Conservation (phyloP, 1,140 invertebrate species). For the Leptonema lineaticorne region DNA sequence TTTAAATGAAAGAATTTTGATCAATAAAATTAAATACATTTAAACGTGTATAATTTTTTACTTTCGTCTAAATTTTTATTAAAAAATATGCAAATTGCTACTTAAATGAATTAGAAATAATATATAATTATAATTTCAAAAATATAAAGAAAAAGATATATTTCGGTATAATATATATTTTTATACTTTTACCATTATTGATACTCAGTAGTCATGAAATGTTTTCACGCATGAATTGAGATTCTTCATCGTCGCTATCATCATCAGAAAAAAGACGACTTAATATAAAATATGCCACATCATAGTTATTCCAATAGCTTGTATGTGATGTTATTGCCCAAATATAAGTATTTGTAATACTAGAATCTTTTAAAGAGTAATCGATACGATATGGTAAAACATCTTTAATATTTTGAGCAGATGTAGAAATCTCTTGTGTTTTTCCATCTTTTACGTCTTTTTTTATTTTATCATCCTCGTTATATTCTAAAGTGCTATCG, state of each 20-base stretch:
- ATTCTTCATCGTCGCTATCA: neutral
- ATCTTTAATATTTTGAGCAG: conserved; percentile 17
- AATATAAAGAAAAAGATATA: no score
- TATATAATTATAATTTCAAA: no score
- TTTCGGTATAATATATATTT: no score
- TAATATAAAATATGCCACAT: conserved; percentile 70
- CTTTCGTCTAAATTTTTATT: no score
- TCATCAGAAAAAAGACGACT: conserved; percentile 60
- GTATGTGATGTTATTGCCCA: conserved; percentile 70
- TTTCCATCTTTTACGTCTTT: neutral
- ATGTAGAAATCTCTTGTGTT: neutral
- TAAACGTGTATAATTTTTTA: no score
- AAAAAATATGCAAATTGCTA: no score
- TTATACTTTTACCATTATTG: neutral
- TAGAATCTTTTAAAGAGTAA: conserved; percentile 36
- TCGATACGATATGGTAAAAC: conserved; percentile 35
- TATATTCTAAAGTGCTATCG: neutral
- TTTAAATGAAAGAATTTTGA: no score
- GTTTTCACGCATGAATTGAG: neutral
- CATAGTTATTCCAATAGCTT: conserved; percentile 70
- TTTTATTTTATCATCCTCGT: neutral
- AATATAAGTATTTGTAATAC: conserved; percentile 57
- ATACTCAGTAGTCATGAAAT: neutral
- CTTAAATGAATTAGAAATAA: no score
- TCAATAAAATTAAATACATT: no score